Percentiles rank a stretch among this genome's conserved stretches.
These are phyloP conservation scores for Rhyacophila evoluta DNA, from an alignment of 2,888 invertebrate genomes.

Conservation along the genomic window DNA sequence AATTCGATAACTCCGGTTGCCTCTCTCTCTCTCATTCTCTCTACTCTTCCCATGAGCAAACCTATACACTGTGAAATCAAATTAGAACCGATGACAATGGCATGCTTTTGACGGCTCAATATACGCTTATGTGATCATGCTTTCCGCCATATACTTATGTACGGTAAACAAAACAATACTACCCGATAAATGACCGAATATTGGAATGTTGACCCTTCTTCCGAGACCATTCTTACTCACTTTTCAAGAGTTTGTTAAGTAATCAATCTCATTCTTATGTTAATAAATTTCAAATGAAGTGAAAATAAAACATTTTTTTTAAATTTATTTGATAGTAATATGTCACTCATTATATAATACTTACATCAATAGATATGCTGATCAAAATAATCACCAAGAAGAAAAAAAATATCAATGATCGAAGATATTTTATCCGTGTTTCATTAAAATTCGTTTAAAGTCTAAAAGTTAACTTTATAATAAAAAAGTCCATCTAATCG, in stretches of 20 bases:
- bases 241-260: no score
- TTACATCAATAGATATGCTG: no score
- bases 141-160: neutral
- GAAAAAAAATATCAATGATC: no score
- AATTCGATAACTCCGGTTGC: conserved; percentile 27
- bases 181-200: neutral
- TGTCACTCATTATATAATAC: no score
- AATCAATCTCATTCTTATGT: no score
- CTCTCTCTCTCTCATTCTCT: neutral
- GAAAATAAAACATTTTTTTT: no score
- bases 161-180: neutral
- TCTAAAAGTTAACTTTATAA: neutral
- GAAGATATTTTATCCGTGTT: no score
- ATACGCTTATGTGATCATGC: conserved; percentile 14
- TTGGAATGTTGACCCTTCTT: neutral
- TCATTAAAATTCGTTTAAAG: no score
- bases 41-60: neutral
- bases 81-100: conserved; percentile 18
- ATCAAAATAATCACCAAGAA: no score
- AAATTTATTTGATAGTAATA: no score
- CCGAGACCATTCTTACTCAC: neutral
- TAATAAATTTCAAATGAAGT: no score
- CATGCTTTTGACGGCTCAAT: conserved; percentile 22
- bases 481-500: neutral
- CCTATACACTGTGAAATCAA: conserved; percentile 6